phyloP scores from a whole-genome alignment of 2,797 vertebrate species.

The Lagodon rhomboides region DNA sequence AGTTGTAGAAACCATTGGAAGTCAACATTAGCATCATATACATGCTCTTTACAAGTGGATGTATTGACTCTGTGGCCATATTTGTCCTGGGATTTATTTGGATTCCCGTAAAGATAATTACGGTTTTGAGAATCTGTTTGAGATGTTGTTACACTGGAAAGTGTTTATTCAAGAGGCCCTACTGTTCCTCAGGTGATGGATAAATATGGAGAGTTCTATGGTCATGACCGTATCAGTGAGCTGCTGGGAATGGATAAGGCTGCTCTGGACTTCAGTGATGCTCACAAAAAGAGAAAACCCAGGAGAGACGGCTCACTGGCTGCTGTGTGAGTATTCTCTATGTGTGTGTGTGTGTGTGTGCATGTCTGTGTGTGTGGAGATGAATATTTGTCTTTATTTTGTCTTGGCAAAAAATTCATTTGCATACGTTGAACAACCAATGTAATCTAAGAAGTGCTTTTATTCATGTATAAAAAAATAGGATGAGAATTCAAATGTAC shows the following conservation, averaged over 20 bases:
- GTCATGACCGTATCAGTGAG: conserved; percentile 92
- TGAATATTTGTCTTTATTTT: too few relatives aligned
- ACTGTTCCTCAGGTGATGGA: conserved; percentile 90
- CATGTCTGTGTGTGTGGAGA: not conserved
- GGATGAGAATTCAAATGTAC: not conserved
- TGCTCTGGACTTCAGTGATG: conserved; percentile 94
- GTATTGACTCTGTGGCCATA: too few relatives aligned
- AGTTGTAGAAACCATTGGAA: too few relatives aligned
- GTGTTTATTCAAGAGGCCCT: not conserved
- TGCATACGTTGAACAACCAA: not conserved
- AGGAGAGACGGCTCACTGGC: conserved; percentile 86
- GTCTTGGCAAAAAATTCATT: not conserved
- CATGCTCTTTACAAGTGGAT: too few relatives aligned
- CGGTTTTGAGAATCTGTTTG: not conserved
- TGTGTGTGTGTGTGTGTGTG: not conserved
- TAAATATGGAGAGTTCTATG: conserved; percentile 95
- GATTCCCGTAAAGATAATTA: not conserved
- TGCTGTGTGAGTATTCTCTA: conserved; percentile 78
- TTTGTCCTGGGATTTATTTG: too few relatives aligned
- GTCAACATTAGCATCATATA: too few relatives aligned
- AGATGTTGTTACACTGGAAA: not conserved
- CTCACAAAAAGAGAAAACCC: conserved; percentile 91
- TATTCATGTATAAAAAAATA: not conserved
- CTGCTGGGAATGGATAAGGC: conserved; percentile 95
- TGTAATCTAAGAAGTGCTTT: not conserved